Percentiles rank a stretch among this genome's conserved stretches.
Conservation (phyloP, 2,113 vertebrate species). For the Emydocephalus ijimae region DNA sequence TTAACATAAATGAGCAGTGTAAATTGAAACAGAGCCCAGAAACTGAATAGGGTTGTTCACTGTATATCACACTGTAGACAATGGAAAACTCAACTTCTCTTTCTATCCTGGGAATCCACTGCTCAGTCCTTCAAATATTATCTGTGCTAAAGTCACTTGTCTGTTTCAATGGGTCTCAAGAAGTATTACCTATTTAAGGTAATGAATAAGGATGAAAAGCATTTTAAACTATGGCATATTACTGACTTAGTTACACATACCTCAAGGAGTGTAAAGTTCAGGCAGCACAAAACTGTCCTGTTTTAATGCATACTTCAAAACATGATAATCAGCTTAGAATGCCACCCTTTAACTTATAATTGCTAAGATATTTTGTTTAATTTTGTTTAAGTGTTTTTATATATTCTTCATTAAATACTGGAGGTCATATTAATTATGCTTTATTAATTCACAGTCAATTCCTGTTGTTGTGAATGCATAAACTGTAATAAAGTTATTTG, state of each 20-base stretch:
- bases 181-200: background rate
- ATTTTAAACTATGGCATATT: background rate
- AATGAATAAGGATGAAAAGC: background rate
- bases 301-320: background rate
- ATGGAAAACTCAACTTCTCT: background rate
- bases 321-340: background rate
- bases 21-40: background rate
- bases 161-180: background rate
- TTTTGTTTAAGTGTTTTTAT: conserved; percentile 10
- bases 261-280: background rate
- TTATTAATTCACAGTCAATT: background rate
- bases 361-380: background rate
- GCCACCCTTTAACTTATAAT: background rate
- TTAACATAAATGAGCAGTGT: background rate
- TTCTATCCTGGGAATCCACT: background rate
- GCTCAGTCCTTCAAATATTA: background rate
- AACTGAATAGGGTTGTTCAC: background rate
- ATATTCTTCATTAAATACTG: conserved; percentile 1
- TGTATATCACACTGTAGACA: background rate
- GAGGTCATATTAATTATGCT: background rate
- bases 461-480: too few relatives aligned
- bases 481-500: too few relatives aligned
- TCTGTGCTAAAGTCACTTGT: background rate
- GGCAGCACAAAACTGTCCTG: background rate
- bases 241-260: background rate